phyloP scores from a whole-genome alignment of 1,140 invertebrate species.

The Marisa cornuarietis region DNA sequence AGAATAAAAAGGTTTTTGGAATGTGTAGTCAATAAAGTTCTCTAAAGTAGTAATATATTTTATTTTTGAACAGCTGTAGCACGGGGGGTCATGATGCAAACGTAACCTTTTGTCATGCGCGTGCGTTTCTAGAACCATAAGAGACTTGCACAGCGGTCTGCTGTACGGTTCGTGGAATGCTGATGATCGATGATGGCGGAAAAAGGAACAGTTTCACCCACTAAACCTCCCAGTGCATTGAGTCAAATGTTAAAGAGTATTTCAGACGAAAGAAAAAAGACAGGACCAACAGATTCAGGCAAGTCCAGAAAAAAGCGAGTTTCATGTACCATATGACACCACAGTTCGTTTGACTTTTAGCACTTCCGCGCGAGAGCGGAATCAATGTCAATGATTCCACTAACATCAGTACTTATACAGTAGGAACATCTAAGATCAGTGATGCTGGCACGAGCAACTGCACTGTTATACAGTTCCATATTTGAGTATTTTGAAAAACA shows the following conservation, averaged over 20 bases:
- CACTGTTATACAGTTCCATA: too few species aligned
- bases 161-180: too few species aligned
- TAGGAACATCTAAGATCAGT: too few species aligned
- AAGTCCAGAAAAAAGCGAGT: not conserved
- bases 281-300: conserved; percentile 32
- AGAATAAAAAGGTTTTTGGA: not conserved
- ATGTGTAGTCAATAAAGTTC: not conserved
- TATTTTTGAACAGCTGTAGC: too few species aligned
- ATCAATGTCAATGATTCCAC: too few species aligned
- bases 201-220: conserved; percentile 12
- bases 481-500: too few species aligned
- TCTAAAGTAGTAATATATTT: not conserved
- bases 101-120: not conserved
- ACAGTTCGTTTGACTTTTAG: too few species aligned
- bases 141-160: not conserved
- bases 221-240: conserved; percentile 31
- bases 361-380: too few species aligned
- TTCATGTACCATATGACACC: conserved; percentile 5
- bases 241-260: conserved; percentile 47
- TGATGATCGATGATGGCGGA: conserved; percentile 27
- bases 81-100: not conserved
- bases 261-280: conserved; percentile 40
- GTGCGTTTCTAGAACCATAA: too few species aligned
- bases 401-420: too few species aligned
- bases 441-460: too few species aligned